Percentiles rank a stretch among this genome's conserved stretches.
Conservation (phyloP, 2,888 invertebrate species). For the Steromphala cineraria region DNA sequence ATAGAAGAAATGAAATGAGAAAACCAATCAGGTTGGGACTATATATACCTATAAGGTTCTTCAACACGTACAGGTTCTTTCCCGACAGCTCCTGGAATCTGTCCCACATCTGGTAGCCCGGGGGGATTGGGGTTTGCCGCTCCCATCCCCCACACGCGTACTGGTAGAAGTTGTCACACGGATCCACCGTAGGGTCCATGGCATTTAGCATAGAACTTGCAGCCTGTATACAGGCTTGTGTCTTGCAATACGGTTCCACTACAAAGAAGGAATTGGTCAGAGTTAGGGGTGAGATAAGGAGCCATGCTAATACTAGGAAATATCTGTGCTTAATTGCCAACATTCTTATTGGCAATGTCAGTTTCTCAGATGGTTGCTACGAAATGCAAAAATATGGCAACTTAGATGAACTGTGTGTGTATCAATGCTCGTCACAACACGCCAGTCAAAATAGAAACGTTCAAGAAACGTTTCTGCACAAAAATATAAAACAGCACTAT, state of each 20-base stretch:
- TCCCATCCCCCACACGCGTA: slow-evolving; percentile 70
- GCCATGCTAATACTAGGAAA: background rate
- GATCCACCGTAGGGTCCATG: slow-evolving; percentile 59
- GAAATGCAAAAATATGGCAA: no score
- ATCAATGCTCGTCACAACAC: no score
- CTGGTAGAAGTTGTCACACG: slow-evolving; percentile 66
- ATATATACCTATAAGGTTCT: slow-evolving; percentile 59
- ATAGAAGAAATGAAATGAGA: background rate
- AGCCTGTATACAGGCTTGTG: slow-evolving; percentile 59
- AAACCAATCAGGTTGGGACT: background rate
- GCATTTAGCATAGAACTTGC: slow-evolving; percentile 58
- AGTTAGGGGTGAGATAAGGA: background rate
- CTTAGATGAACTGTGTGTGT: no score
- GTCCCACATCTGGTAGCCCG: slow-evolving; percentile 66
- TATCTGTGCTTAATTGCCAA: background rate
- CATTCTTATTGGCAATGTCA: background rate
- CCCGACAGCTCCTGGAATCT: slow-evolving; percentile 64
- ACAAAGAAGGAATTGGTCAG: slow-evolving; percentile 12
- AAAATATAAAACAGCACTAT: no score
- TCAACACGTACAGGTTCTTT: slow-evolving; percentile 62
- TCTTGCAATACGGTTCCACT: slow-evolving; percentile 52
- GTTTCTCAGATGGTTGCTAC: no score
- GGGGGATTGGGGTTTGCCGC: slow-evolving; percentile 62
- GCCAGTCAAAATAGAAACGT: no score
- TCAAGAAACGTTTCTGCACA: no score